Evolutionary conservation across 2,888 invertebrate genomes (phyloP), one percentile per base, ranked within the genome.

Genomic region (Axea sp.): DNA sequence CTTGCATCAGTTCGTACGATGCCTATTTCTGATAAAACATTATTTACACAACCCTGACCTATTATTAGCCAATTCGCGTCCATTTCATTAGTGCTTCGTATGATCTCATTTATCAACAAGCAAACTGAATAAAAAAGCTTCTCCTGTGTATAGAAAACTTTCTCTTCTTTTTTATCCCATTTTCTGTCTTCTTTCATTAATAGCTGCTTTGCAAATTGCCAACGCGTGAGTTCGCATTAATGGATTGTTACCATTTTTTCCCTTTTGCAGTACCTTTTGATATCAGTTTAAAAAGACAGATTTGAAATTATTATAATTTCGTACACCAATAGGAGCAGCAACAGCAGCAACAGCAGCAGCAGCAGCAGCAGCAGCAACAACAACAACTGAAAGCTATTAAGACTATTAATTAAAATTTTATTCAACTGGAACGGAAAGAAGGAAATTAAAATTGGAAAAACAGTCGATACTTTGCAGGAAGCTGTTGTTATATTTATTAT

Each of bases 11-110:
- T 31, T 14, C 43, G 60, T 37, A 26, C 51, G 53, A 43, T 65
- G 51, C 65, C 45, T 73, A 74, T 78, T 73, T 71, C 64, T 65
- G 72, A 77, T 76, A 72, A 37, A 35, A 31, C 67, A 35, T 69
- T 74, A 69, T 72, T 67, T 57, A 53, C 62, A 73, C 69, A 77
- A 77, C 78, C 77, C 73, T 78, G 76, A 76, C 76, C 75, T 77
- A n/a, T n/a, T 72, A 75, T 76, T 76, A 77, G 59, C 53, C 68
- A 71, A 31, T 75, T 51, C 57, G 28, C 60, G 45, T 64, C 75
- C 69, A 68, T 64, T 76, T 74, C 75, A 67, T 74, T 74, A 77
- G 35, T 59, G 59, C 12, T 43, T 41, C n/a, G 57, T 26, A 55
- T 47, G 37, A 55, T 62, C 33, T 33, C 64, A 41, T 55, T 57